Percentiles rank a stretch among this genome's conserved stretches.
Evolutionary conservation across 2,113 vertebrate genomes (phyloP).

Genomic region (Platichthys flesus): DNA sequence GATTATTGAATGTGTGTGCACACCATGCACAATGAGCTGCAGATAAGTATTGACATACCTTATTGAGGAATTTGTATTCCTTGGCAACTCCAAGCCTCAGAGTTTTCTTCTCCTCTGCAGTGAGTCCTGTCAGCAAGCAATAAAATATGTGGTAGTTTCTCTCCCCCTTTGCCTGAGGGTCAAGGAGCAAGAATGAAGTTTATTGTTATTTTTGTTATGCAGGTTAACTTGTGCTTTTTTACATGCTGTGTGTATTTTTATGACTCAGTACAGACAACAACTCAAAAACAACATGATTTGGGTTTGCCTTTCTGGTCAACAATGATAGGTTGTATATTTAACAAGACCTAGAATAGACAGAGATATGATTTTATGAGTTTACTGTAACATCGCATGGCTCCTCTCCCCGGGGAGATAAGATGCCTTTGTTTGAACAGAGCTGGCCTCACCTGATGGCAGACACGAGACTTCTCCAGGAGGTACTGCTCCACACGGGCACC

Average conservation of each 20-base stretch:
- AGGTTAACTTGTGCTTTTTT: not conserved
- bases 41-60: constrained; percentile 74
- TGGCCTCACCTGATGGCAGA: constrained; percentile 90
- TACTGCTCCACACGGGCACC: constrained; percentile 93
- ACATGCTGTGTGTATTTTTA: not conserved
- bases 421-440: not conserved
- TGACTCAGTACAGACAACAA: not conserved
- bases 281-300: not conserved
- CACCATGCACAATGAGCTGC: not conserved
- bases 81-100: constrained; percentile 84
- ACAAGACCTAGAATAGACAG: not conserved
- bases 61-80: constrained; percentile 89
- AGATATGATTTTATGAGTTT: not conserved
- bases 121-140: constrained; percentile 90
- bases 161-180: constrained; percentile 86
- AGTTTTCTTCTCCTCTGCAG: constrained; percentile 85
- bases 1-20: not conserved
- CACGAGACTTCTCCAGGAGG: constrained; percentile 95
- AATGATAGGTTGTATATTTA: not conserved
- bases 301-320: not conserved
- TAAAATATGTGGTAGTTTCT: constrained; percentile 98
- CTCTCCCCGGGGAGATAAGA: not conserved
- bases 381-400: no score
- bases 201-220: not conserved
- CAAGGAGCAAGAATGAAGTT: not conserved